Base-by-base conservation (phyloP, 2,113 vertebrate species). In the Oncorhynchus tshawytscha region DNA sequence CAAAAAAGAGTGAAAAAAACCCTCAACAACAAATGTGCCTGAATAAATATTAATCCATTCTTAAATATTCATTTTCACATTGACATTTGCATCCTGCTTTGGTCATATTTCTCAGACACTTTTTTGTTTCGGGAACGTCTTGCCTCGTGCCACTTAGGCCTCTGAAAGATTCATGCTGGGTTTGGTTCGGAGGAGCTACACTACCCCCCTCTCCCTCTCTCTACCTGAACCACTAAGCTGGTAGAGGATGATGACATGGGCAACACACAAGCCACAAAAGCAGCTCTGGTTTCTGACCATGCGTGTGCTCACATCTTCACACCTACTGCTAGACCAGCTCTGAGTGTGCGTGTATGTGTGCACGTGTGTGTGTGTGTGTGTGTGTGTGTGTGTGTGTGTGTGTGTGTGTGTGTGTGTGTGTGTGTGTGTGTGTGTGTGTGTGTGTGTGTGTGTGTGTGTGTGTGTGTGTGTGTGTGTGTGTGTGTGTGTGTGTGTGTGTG, bases 61-160 rank as follows among this genome's bases (percentile, higher is more conserved):
- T 27, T 3, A 27, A 87, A 87, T 84, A 87, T 88, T 81, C 70
- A 86, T 88, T 86, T 85, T 62, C 1, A 27, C 60, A 72, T 77
- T 83, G 75, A 88, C 74, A 85, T 84, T 86, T 80, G 79, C 80
- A 85, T 60, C 77, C 45, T 72, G 59, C 77, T 86, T 86, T 88
- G 85, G 86, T 86, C 81, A 64, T 77, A 81, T 85, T 85, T 82
- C 70, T 82, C 64, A 79, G 69, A 70, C 79, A 77, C 77, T 78
- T 81, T 85, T 78, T 76, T 78, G 68, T 82, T 75, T 70, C 74
- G 65, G 65, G 64, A 73, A 71, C 66, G 65, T 74, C 77, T 81
- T 70, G 84, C 72, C 71, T 76, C 59, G 27, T 79, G 73, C 81
- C 70, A 81, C 82, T 77, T 62, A 81, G 78, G 72, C 73, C 77